phyloP scores from a whole-genome alignment of 2,113 vertebrate genomes.

The Cyrtonyx montezumae region DNA sequence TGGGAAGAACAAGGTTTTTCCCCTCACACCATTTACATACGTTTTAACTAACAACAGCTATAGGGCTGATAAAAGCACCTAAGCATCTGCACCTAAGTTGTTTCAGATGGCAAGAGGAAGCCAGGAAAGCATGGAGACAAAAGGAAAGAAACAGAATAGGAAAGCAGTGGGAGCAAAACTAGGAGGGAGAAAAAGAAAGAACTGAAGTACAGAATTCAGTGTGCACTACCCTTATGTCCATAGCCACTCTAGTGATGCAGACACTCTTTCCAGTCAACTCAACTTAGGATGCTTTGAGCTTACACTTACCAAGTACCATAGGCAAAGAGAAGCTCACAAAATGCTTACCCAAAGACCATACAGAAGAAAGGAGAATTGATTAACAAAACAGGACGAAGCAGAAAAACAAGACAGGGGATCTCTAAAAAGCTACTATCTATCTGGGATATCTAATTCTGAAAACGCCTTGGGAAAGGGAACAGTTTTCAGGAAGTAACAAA shows the following conservation, averaged over 20 bases:
- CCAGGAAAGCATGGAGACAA: neutral
- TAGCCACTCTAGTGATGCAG: neutral
- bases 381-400: neutral
- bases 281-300: neutral
- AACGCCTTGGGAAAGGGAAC: neutral
- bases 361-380: neutral
- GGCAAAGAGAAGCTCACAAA: neutral
- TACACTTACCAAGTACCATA: neutral
- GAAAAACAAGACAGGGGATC: neutral
- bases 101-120: neutral
- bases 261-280: neutral
- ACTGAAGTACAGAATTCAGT: neutral
- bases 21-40: neutral
- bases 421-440: neutral
- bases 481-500: constrained; percentile 7
- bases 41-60: neutral
- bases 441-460: neutral
- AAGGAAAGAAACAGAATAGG: neutral
- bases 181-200: neutral
- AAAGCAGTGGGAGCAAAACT: neutral
- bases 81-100: neutral
- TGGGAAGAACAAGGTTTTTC: neutral
- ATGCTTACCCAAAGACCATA: neutral
- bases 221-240: neutral
- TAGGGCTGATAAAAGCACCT: neutral